phyloP scores from a whole-genome alignment of 2,113 vertebrate genomes.

The Xyrauchen texanus region DNA sequence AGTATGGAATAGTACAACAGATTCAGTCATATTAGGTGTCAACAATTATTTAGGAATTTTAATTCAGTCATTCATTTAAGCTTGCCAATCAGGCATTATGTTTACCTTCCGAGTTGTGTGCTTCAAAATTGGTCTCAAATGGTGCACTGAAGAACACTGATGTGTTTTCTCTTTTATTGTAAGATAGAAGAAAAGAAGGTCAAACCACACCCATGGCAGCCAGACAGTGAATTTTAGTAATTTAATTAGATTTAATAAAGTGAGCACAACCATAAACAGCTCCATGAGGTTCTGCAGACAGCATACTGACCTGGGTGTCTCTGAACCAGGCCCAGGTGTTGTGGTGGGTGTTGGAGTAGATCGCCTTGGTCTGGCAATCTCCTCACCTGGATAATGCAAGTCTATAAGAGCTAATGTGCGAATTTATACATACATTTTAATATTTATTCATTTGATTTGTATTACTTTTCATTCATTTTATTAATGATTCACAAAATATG shows the following conservation, averaged over 20 bases:
- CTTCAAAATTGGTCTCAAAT: constrained; percentile 82
- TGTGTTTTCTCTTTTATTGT: constrained; percentile 82
- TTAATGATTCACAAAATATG: not conserved
- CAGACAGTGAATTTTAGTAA: too few relatives aligned
- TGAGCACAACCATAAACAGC: not conserved
- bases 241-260: not conserved
- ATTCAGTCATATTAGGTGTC: too few relatives aligned
- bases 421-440: not conserved
- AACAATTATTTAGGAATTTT: too few relatives aligned
- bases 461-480: too few relatives aligned
- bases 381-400: constrained; percentile 79
- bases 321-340: constrained; percentile 78
- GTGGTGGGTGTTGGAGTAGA: constrained; percentile 86
- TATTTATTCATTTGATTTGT: not conserved
- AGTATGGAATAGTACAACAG: too few relatives aligned
- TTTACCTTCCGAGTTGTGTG: constrained; percentile 80
- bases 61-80: not conserved
- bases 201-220: not conserved
- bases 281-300: not conserved
- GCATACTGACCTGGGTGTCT: constrained; percentile 76
- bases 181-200: not conserved
- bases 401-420: not conserved
- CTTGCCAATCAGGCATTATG: not conserved
- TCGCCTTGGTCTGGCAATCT: constrained; percentile 89
- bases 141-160: constrained; percentile 84